Evolutionary conservation across 37 sponge, comb jelly and placozoan genomes (phyloP).

Genomic region (Halisarca cf. caerulea): DNA sequence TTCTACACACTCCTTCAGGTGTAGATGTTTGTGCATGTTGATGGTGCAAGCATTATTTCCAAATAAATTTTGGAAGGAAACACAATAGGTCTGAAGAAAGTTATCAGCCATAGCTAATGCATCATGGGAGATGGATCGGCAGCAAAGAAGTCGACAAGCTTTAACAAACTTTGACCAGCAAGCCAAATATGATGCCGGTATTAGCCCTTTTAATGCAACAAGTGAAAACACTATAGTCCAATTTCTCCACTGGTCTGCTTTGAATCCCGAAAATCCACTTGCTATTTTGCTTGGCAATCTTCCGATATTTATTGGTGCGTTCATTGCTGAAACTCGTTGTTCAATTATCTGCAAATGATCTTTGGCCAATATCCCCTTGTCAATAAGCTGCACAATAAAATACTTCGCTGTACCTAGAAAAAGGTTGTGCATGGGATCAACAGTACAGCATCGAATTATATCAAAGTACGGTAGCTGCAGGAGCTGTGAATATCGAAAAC

Average conservation of each 20-base stretch:
- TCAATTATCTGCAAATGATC: conserved; percentile 15
- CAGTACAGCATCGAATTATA: conserved; percentile 29
- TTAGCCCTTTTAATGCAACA: neutral
- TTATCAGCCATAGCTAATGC: neutral
- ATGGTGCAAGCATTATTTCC: conserved; percentile 10
- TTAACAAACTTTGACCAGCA: conserved; percentile 11
- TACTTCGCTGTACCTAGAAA: conserved; percentile 48
- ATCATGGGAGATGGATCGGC: neutral
- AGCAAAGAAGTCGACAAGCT: conserved; percentile 1
- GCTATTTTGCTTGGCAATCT: neutral
- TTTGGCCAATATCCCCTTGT: neutral
- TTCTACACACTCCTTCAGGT: conserved; percentile 40
- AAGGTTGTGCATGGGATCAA: conserved; percentile 69
- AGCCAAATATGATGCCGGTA: neutral
- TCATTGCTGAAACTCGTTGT: conserved; percentile 3
- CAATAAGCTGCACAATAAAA: conserved; percentile 26
- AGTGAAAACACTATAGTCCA: conserved; percentile 9
- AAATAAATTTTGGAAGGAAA: neutral
- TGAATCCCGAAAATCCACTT: conserved; percentile 9
- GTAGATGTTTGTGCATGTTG: conserved; percentile 28
- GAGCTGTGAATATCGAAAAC: conserved; percentile 46
- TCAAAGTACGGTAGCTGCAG: conserved; percentile 42
- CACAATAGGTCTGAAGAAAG: neutral
- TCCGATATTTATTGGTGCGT: conserved; percentile 9
- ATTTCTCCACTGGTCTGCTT: conserved; percentile 27